Base-by-base conservation (phyloP, 2,113 vertebrate species). In the Spea bombifrons region DNA sequence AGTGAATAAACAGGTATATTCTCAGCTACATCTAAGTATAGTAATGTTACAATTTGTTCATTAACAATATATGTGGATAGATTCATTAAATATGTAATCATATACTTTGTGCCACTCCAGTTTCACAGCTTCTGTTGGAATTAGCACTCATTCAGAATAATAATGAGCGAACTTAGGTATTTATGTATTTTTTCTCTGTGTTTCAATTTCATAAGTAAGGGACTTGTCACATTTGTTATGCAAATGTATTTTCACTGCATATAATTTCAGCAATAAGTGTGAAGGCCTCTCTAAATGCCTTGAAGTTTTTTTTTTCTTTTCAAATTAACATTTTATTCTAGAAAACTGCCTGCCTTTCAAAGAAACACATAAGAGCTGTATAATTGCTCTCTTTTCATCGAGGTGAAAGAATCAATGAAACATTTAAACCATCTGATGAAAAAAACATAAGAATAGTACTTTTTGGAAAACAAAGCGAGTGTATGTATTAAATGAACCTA, bases 221-320 rank as follows among this genome's bases (percentile, higher is more conserved):
- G 86, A 87, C 86, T 85, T 89, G 88, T 89, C 88, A 86, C 84
- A 89, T 88, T 90, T 90, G 85, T 90, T 90, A 87, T 90, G 90
- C 87, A 90, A 90, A 90, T 90, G 81, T 81, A 81, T 79, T 69
- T 81, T 84, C 77, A 71, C 85, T 82, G 82, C 0, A 0, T 87
- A 83, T 85, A 84, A 87, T 90, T 91, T 90, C 86, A 84, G 84
- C 84, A 88, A 73, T 86, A 86, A 83, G 81, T 84, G 83, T 84
- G 82, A 87, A 83, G 0, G 47, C 81, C 76, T 89, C 86, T 89
- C 82, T 78, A 76, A 89, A 86, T 2, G 82, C 85, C 86, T 87
- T 80, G 70, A 85, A 88, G 84, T 88, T 88, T 88, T 86, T 82
- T 86, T 88, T 89, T 86, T 82, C 83, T 73, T 84, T 73, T 75